phyloP scores from a whole-genome alignment of 1,140 invertebrate genomes.

The Drosophila varians region DNA sequence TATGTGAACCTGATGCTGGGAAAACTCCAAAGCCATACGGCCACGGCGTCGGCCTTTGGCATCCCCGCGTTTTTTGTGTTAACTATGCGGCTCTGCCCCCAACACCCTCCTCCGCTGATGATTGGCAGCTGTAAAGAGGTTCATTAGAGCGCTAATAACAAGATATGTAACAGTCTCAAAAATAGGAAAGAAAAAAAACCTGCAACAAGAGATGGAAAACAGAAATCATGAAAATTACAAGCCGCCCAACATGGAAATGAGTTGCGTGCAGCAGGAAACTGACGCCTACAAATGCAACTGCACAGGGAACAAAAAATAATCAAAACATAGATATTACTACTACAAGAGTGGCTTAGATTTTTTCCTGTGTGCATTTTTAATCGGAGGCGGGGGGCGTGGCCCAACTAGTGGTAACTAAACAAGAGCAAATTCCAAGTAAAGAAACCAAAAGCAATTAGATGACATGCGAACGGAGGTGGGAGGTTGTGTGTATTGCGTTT shows the following conservation, averaged over 20 bases:
- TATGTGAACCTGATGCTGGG: conserved; percentile 29
- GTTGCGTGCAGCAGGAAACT: conserved; percentile 42
- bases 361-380: background rate
- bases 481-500: conserved; percentile 1
- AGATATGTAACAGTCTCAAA: conserved; percentile 52
- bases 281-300: conserved; percentile 30
- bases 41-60: no score
- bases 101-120: conserved; percentile 22
- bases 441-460: conserved; percentile 37
- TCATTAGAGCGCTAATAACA: conserved; percentile 71
- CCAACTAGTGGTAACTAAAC: conserved; percentile 21
- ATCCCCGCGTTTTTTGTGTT: conserved; percentile 22
- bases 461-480: conserved; percentile 23
- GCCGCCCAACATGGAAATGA: conserved; percentile 44
- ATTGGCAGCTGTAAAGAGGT: conserved; percentile 70
- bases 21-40: background rate
- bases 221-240: conserved; percentile 45
- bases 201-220: conserved; percentile 40
- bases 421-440: conserved; percentile 38
- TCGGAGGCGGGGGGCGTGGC: conserved; percentile 25
- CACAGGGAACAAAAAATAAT: conserved; percentile 6
- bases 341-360: no score
- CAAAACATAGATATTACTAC: no score
- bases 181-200: conserved; percentile 9
- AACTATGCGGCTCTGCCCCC: conserved; percentile 39